phyloP scores from a whole-genome alignment of 2,888 invertebrate genomes.

The Cheiracanthium punctorium region DNA sequence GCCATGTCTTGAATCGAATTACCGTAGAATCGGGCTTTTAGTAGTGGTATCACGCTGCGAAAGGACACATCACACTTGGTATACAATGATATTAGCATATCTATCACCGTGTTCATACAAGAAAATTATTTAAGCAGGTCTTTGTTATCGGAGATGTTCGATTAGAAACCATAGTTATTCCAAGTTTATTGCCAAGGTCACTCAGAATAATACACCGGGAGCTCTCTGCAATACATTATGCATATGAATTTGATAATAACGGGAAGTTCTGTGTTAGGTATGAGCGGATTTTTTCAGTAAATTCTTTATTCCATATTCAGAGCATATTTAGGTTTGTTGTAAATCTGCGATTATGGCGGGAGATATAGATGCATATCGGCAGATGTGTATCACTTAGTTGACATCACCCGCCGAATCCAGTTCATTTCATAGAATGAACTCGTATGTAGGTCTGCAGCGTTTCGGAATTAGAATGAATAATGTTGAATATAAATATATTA shows the following conservation, averaged over 20 bases:
- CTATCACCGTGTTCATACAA: not conserved
- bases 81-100: not conserved
- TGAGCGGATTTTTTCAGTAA: not conserved
- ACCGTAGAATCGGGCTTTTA: not conserved
- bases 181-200: not conserved
- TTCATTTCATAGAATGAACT: not conserved
- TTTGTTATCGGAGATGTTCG: not conserved
- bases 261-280: not conserved
- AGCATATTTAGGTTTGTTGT: not conserved
- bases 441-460: no score
- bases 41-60: not conserved
- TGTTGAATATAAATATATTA: no score
- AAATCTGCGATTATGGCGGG: not conserved
- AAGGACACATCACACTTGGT: not conserved
- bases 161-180: not conserved
- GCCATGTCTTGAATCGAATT: not conserved
- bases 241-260: not conserved
- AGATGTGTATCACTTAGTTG: not conserved
- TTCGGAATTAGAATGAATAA: no score
- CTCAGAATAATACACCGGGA: not conserved
- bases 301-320: not conserved
- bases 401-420: not conserved
- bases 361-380: not conserved
- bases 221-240: not conserved
- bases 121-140: not conserved